Evolutionary conservation across 1,140 invertebrate species (phyloP), one percentile per base, ranked within the genome.

Genomic region (Leptinotarsa defecta): DNA sequence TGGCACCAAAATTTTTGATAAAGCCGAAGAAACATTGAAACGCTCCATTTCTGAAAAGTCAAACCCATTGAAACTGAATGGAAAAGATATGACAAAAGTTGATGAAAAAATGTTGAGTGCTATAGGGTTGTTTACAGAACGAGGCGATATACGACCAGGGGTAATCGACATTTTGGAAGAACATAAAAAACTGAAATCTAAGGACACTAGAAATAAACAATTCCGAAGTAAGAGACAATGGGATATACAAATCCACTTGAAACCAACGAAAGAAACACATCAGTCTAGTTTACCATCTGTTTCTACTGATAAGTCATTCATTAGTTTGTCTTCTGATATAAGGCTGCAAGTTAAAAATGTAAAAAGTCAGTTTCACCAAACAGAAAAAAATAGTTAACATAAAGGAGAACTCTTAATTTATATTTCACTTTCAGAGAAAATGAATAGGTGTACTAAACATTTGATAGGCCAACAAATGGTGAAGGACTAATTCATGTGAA

Each of bases 101-200:
- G 49, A 79, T 43, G 52, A 68, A 34, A 72, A 77, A 13, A 49
- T 74, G 52, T 64, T 79, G n/a, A 61, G 64, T 22, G 34, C 68
- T 8, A 77, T 79, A n/a, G 78, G 76, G 6, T 63, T 77, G 1
- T 79, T 77, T 49, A 79, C 78, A 2, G 75, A 77, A 74, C 63
- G 73, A 27, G 78, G 78, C 1, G 76, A 79, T 13, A 74, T 77
- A 13, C 34, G 74, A 49, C 76, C 76, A 4, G 74, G 48, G 11
- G 67, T 77, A n/a, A 77, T 79, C 20, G 74, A 67, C 65, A 70
- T 79, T 68, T 57, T 79, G 3, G 73, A 79, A 43, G 64, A 75
- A 27, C 73, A 76, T 57, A 75, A 76, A 65, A 69, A 48, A 13
- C 15, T 19, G 17, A 62, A 64, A 5, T 64, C 73, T 20, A 76